A percentile compares a stretch with the other conserved stretches of the same genome.
Conservation (phyloP, 92 coral and sea anemone species). For the Metridium senile region DNA sequence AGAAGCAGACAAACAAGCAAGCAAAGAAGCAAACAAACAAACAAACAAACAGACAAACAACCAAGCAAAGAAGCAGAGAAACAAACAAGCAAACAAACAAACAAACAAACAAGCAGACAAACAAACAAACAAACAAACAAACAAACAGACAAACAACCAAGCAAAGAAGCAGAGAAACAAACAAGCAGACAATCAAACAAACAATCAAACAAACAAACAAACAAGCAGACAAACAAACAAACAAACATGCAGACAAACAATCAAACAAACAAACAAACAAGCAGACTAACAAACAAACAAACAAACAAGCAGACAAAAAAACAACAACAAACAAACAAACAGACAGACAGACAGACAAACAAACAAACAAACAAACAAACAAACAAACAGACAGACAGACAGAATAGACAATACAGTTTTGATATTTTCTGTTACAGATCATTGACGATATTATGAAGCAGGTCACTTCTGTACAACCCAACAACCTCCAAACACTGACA, state of each 20-base stretch:
- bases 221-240: not conserved
- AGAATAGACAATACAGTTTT: not conserved
- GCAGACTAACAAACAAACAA: not conserved
- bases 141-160: no score
- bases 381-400: not conserved
- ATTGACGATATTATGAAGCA: constrained; percentile 61
- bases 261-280: not conserved
- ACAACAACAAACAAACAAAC: not conserved
- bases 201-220: not conserved
- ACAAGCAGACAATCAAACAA: not conserved
- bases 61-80: not conserved
- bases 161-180: no score
- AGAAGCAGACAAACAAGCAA: not conserved
- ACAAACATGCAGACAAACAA: not conserved
- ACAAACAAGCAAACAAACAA: not conserved
- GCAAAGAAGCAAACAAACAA: not conserved
- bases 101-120: no score
- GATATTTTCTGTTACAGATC: constrained; percentile 36
- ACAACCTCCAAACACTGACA: constrained; percentile 73
- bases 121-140: no score
- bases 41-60: not conserved
- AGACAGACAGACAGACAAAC: not conserved
- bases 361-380: not conserved
- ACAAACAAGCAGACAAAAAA: no score
- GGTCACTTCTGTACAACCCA: constrained; percentile 48